Percentiles rank a stretch among this genome's conserved stretches.
Conservation (phyloP, 1,140 invertebrate genomes). For the Drosophila bipectinata region DNA sequence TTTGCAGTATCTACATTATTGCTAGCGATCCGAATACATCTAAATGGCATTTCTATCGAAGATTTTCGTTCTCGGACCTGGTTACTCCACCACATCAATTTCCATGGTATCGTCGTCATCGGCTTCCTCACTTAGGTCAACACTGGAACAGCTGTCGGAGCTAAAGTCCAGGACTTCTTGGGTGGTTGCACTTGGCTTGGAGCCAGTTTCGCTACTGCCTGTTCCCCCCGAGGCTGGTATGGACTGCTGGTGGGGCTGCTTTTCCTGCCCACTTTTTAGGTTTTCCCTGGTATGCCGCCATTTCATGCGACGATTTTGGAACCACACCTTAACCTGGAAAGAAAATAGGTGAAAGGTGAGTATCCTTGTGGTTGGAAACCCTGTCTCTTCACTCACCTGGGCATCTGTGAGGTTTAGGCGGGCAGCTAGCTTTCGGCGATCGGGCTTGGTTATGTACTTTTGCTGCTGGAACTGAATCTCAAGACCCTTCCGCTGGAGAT, state of each 20-base stretch:
- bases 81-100: conserved; percentile 84
- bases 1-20: conserved; percentile 22
- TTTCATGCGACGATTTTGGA: conserved; percentile 97
- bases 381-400: conserved; percentile 87
- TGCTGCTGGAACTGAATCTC: conserved; percentile 98
- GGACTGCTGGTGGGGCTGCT: conserved; percentile 35
- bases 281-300: conserved; percentile 93
- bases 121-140: conserved; percentile 49
- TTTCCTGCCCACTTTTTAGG: conserved; percentile 83
- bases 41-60: conserved; percentile 12
- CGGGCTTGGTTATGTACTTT: conserved; percentile 99
- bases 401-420: conserved; percentile 97
- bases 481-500: conserved; percentile 96
- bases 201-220: neutral
- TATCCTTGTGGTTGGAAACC: neutral
- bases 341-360: neutral
- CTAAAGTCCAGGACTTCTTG: conserved; percentile 53
- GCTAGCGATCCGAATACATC: conserved; percentile 7
- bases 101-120: conserved; percentile 83
- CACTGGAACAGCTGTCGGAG: conserved; percentile 63
- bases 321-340: conserved; percentile 95
- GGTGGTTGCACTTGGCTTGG: neutral
- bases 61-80: neutral
- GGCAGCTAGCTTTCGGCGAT: conserved; percentile 97
- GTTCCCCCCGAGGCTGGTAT: conserved; percentile 19